These are phyloP conservation scores for Corydoras maculifer DNA, from an alignment of 2,113 vertebrate genomes.

Conservation along the genomic window DNA sequence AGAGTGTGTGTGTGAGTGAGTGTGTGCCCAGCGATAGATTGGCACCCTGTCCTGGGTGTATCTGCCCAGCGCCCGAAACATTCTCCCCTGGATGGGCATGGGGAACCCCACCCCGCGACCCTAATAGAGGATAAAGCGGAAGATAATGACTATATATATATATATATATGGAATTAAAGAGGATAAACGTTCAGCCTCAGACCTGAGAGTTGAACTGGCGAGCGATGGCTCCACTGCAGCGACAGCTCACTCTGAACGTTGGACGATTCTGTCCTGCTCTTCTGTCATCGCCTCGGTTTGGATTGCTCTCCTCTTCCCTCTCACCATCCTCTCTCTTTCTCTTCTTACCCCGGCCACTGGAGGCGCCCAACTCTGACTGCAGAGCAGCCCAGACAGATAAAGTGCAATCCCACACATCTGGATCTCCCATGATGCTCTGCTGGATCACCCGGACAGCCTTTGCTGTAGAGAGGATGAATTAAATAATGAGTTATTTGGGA, in stretches of 20 bases:
- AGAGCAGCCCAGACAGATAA: slow-evolving; percentile 56
- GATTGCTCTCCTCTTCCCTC: neutral
- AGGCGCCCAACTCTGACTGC: slow-evolving; percentile 47
- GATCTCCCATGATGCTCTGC: slow-evolving; percentile 50
- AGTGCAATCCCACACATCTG: slow-evolving; percentile 45
- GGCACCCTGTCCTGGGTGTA: too few species aligned
- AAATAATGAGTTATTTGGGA: too few species aligned
- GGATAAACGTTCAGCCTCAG: neutral
- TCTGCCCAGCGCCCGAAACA: too few species aligned
- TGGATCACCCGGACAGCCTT: slow-evolving; percentile 51
- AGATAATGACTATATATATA: too few species aligned
- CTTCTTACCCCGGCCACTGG: slow-evolving; percentile 26
- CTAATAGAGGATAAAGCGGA: too few species aligned
- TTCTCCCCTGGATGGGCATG: too few species aligned
- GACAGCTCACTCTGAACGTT: slow-evolving; percentile 82
- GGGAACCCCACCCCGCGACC: too few species aligned
- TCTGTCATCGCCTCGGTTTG: too few species aligned
- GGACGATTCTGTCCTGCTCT: neutral
- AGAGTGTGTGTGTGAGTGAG: too few species aligned
- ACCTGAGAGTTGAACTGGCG: slow-evolving; percentile 74
- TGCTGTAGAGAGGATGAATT: slow-evolving; percentile 35
- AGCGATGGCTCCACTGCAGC: slow-evolving; percentile 74
- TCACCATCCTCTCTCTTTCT: slow-evolving; percentile 30
- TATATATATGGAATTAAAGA: too few species aligned
- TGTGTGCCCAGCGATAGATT: too few species aligned